These are phyloP conservation scores for Cacatua alba DNA, from an alignment of 2,113 vertebrate species.

Conservation along the genomic window DNA sequence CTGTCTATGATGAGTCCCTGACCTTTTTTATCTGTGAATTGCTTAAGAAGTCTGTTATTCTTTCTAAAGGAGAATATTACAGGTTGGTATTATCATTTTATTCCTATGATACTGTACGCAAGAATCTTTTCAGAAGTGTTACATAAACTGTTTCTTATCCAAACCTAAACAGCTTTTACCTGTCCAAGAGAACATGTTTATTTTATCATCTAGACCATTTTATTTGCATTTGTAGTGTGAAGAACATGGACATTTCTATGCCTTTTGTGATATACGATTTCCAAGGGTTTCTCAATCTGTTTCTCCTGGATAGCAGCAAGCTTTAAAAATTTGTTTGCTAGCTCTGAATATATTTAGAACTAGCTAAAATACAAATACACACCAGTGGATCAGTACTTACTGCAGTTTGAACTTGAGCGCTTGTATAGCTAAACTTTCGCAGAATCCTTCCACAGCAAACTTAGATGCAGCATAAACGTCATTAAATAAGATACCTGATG, in stretches of 20 bases:
- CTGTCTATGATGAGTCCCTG: background rate
- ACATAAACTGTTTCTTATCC: background rate
- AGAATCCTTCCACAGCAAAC: conserved; percentile 90
- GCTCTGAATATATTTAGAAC: background rate
- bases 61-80: background rate
- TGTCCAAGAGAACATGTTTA: background rate
- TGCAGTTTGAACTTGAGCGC: conserved; percentile 85
- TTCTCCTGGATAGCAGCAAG: background rate
- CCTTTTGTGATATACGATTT: background rate
- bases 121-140: background rate
- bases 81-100: background rate
- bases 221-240: background rate
- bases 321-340: background rate
- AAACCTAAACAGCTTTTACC: background rate
- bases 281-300: background rate
- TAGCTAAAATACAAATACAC: background rate
- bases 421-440: conserved; percentile 87
- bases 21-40: background rate
- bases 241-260: background rate
- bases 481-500: conserved; percentile 86
- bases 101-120: background rate
- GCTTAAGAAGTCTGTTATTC: background rate
- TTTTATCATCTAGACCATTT: background rate
- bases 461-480: conserved; percentile 90
- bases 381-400: conserved; percentile 73